phyloP scores from a whole-genome alignment of 2,113 vertebrate species.

The Nycticorax nycticorax region DNA sequence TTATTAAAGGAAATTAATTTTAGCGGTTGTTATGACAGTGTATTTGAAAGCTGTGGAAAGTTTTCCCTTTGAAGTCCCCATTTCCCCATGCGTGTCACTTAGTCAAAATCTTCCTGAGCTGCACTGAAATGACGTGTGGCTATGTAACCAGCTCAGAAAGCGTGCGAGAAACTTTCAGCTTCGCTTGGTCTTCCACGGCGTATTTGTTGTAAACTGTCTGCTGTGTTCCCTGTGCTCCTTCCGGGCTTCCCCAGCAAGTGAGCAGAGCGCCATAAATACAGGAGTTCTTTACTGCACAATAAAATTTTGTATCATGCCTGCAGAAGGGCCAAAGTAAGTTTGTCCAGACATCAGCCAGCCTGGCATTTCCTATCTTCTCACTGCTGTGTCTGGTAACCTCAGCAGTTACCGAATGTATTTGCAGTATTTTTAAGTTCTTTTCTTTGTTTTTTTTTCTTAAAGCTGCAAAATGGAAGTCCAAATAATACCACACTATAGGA shows the following conservation, averaged over 20 bases:
- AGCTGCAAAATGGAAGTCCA: background rate
- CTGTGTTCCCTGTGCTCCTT: background rate
- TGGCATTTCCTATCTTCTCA: background rate
- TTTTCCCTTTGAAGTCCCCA: background rate
- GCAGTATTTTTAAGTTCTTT: background rate
- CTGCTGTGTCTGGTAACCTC: background rate
- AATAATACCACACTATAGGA: background rate
- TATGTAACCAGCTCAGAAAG: background rate
- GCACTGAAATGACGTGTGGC: background rate
- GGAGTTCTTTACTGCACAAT: background rate
- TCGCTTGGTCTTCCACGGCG: background rate
- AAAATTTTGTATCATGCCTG: rapidly evolving
- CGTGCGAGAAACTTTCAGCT: background rate
- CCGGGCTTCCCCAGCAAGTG: background rate
- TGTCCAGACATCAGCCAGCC: background rate
- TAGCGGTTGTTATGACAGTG: background rate
- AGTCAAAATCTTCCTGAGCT: background rate
- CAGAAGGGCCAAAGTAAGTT: background rate
- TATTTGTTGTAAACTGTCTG: background rate
- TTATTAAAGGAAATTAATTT: background rate
- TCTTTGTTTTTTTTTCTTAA: background rate
- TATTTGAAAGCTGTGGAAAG: background rate
- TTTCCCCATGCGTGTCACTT: background rate
- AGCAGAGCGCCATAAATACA: background rate
- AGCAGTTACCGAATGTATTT: background rate